phyloP scores from a whole-genome alignment of 1,140 invertebrate genomes.

The Dinoponera quadriceps region DNA sequence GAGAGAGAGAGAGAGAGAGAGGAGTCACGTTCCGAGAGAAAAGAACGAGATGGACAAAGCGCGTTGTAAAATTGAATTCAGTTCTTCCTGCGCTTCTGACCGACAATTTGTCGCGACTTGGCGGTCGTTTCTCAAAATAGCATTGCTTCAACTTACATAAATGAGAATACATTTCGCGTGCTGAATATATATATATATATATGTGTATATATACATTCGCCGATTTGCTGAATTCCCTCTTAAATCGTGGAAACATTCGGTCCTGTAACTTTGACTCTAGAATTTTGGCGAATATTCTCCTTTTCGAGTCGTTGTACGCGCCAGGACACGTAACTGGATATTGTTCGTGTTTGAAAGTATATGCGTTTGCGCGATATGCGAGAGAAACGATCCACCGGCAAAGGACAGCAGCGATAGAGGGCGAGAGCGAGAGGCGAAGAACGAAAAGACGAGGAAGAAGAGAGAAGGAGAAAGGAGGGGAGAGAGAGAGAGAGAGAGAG shows the following conservation, averaged over 20 bases:
- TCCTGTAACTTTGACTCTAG: not conserved
- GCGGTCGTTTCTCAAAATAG: not conserved
- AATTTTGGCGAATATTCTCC: not conserved
- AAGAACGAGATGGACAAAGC: too few species aligned
- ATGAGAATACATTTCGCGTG: too few species aligned
- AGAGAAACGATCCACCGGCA: not conserved
- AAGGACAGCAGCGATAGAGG: conserved; percentile 52
- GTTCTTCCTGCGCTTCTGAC: not conserved
- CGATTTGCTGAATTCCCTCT: too few species aligned
- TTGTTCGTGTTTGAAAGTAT: not conserved
- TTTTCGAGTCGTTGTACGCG: not conserved
- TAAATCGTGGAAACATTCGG: too few species aligned
- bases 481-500: conserved; percentile 16
- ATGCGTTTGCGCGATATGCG: conserved; percentile 33
- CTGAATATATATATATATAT: too few species aligned
- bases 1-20: not conserved
- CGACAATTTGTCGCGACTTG: not conserved
- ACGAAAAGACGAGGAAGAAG: conserved; percentile 10
- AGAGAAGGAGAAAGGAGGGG: not conserved
- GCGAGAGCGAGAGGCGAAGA: conserved; percentile 54
- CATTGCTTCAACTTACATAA: not conserved
- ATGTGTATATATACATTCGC: too few species aligned
- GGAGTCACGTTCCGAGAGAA: too few species aligned
- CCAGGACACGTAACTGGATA: conserved; percentile 26
- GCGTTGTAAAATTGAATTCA: not conserved